These are phyloP conservation scores for Athalia rosae DNA, from an alignment of 2,888 invertebrate genomes.

Conservation along the genomic window DNA sequence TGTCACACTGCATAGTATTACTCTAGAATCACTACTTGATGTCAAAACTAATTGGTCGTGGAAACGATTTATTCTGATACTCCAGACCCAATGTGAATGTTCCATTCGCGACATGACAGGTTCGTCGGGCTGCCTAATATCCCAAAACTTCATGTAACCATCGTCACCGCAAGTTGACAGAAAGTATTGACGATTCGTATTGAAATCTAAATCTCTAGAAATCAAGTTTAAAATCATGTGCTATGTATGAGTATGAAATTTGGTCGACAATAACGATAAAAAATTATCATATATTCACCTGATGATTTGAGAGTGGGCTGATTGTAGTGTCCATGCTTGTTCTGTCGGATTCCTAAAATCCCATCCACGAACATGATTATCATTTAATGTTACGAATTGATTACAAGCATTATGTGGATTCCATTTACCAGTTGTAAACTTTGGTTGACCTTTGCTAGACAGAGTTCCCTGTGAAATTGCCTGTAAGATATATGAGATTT, in stretches of 20 bases:
- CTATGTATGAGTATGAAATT: too few species aligned
- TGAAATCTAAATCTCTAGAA: constrained; percentile 92
- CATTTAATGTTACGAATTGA: constrained; percentile 91
- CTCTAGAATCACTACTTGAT: constrained; percentile 95
- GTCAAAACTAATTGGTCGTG: constrained; percentile 97
- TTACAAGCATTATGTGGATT: constrained; percentile 94
- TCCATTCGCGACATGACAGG: constrained; percentile 88
- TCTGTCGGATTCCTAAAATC: constrained; percentile 87
- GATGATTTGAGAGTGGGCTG: constrained; percentile 91
- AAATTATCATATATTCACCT: constrained; percentile 64
- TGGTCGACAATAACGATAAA: background rate
- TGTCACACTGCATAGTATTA: constrained; percentile 90
- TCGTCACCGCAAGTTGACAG: constrained; percentile 97
- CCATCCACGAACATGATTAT: constrained; percentile 90
- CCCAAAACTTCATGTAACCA: constrained; percentile 97
- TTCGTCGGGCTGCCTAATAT: constrained; percentile 87
- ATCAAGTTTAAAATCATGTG: constrained; percentile 9
- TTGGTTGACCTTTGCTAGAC: constrained; percentile 83
- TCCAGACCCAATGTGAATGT: constrained; percentile 97
- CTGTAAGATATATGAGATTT: constrained; percentile 50
- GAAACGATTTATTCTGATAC: constrained; percentile 94
- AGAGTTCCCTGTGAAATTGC: constrained; percentile 70
- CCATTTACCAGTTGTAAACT: constrained; percentile 93
- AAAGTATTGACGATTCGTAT: constrained; percentile 97
- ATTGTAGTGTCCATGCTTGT: constrained; percentile 89